Base-by-base conservation (phyloP, 2,113 vertebrate species). In the Grammomys surdaster region DNA sequence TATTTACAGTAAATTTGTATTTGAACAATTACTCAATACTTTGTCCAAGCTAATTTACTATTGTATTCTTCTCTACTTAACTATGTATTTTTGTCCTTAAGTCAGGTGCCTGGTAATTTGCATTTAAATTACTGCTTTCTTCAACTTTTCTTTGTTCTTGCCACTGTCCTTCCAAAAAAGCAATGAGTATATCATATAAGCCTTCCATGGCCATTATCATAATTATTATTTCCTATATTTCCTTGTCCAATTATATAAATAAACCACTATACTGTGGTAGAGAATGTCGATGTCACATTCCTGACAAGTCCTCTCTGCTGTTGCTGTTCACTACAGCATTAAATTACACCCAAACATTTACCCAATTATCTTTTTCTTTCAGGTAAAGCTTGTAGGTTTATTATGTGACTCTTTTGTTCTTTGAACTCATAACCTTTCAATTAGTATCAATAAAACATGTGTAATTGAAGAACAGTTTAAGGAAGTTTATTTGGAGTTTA, bases 371-470 rank as follows among this genome's bases (percentile, higher is more conserved):
- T 88, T 75, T 94, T 51, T 2, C 26, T 88, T 17, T 54, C 40
- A 48, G 10, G 51, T n/a, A 76, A 96, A 87, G 58, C 17, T 63
- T 46, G 31, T 60, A 78, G 58, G 56, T 13, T 88, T 93, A 17
- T 43, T 11, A 81, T 31, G 16, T 5, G 67, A 48, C 26, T 60
- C 19, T 56, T 0, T 4, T 58, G 2, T 89, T 89, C 19, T 4
- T 92, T 73, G 48, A 92, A 67, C 16, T 92, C 28, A 54, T 73
- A 82, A 46, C 24, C 7, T 81, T 92, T 82, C 24, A 76, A 67
- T 95, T 85, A 76, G 5, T 85, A 46, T 54, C 73, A 96, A 40
- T 51, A 91, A 94, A 86, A 75, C 40, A 69, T 87, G 5, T 88
- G 12, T 26, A 60, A 56, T 46, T 81, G 0, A 89, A 76, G 3